Conservation (phyloP, 2,888 invertebrate genomes). For the Calameuta filiformis region DNA sequence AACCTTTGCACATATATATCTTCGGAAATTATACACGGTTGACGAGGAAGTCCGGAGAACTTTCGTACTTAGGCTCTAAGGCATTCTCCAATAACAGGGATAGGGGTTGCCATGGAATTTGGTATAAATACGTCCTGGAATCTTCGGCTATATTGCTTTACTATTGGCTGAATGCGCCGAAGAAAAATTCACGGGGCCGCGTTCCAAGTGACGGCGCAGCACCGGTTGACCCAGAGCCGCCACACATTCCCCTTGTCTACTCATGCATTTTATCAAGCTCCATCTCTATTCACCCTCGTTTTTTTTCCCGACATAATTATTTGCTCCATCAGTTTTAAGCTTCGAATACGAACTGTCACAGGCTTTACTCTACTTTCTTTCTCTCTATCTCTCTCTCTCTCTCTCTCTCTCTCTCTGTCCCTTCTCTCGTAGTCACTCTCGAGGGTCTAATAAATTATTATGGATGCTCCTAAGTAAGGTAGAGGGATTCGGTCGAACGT, state of each 20-base stretch:
- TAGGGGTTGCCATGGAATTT: slow-evolving; percentile 48
- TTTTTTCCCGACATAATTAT: background rate
- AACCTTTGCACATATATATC: background rate
- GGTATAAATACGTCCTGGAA: slow-evolving; percentile 52
- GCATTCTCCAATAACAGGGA: slow-evolving; percentile 24
- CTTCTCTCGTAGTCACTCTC: background rate
- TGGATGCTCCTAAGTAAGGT: slow-evolving; percentile 13
- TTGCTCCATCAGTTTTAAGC: background rate
- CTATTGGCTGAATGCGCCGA: slow-evolving; percentile 38
- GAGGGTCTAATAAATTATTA: slow-evolving; percentile 17
- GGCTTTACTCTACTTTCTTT: background rate
- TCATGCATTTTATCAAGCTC: background rate
- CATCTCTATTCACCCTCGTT: background rate
- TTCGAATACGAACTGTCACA: background rate
- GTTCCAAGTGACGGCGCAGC: background rate
- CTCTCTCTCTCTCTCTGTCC: too few relatives aligned
- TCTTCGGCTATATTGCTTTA: slow-evolving; percentile 51
- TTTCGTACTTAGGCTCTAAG: slow-evolving; percentile 3
- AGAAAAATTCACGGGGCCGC: slow-evolving; percentile 1
- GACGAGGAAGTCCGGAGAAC: background rate
- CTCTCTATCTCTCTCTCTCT: background rate
- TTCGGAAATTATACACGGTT: background rate
- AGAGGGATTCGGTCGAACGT: slow-evolving; percentile 11
- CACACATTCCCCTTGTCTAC: background rate
- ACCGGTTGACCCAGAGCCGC: background rate